Conservation (phyloP, 2,888 invertebrate species). For the Phasia obesa region DNA sequence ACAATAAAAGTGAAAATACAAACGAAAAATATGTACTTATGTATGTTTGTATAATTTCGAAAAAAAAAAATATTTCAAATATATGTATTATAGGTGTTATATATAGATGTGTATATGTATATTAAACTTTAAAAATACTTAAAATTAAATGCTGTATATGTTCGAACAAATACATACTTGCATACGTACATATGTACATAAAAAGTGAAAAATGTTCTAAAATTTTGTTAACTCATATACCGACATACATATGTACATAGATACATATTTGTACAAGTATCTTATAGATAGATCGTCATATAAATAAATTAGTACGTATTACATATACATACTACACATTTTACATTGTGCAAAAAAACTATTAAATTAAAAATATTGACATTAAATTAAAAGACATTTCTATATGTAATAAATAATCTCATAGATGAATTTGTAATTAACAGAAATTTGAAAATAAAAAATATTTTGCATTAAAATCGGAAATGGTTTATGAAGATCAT, state of each 20-base stretch:
- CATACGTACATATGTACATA: neutral
- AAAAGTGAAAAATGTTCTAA: too few relatives aligned
- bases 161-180: neutral
- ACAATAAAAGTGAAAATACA: constrained; percentile 71
- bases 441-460: constrained; percentile 15
- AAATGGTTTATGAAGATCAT: neutral
- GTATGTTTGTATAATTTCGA: neutral
- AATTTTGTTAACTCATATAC: too few relatives aligned
- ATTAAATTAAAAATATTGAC: neutral
- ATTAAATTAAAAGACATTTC: neutral
- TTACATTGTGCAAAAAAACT: neutral
- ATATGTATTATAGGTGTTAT: too few relatives aligned
- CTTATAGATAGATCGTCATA: too few relatives aligned
- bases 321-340: too few relatives aligned
- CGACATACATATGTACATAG: neutral
- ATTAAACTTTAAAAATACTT: too few relatives aligned
- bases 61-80: too few relatives aligned
- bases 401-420: neutral
- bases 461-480: constrained; percentile 21
- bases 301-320: too few relatives aligned
- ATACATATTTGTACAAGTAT: neutral
- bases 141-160: too few relatives aligned
- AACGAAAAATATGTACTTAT: constrained; percentile 19
- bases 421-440: constrained; percentile 25
- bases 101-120: too few relatives aligned